Percentiles rank a stretch among this genome's conserved stretches.
These are phyloP conservation scores for Alosa sapidissima DNA, from an alignment of 2,797 vertebrate genomes.

Conservation along the genomic window DNA sequence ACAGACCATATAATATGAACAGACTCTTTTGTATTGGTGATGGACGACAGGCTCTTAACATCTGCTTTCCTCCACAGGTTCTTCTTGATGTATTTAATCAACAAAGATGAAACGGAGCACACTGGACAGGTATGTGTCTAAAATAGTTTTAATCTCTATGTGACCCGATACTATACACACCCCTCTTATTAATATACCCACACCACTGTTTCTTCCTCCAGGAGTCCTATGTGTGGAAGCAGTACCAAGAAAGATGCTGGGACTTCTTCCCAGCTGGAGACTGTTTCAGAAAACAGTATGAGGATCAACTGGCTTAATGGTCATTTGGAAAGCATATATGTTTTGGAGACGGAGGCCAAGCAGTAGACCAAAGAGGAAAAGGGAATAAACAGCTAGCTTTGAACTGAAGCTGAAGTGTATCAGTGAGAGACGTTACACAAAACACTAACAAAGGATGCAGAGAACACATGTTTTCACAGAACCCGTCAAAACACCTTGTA, in stretches of 20 bases:
- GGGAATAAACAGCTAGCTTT: slow-evolving; percentile 17
- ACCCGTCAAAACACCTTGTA: neutral
- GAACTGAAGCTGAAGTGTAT: neutral
- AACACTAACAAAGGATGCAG: neutral
- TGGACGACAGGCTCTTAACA: neutral
- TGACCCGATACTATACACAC: neutral
- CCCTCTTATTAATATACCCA: neutral
- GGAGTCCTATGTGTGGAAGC: slow-evolving; percentile 97
- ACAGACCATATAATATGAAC: neutral
- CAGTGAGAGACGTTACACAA: neutral
- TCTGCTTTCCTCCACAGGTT: slow-evolving; percentile 73
- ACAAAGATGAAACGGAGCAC: slow-evolving; percentile 94
- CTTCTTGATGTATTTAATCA: slow-evolving; percentile 96
- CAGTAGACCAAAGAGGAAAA: slow-evolving; percentile 10
- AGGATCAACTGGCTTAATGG: slow-evolving; percentile 86
- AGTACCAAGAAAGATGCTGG: slow-evolving; percentile 94
- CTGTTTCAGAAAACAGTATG: slow-evolving; percentile 94
- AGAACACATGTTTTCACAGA: neutral
- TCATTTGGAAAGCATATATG: neutral
- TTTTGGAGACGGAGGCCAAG: neutral
- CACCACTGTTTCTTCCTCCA: slow-evolving; percentile 48
- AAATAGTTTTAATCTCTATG: neutral
- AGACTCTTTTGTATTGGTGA: neutral
- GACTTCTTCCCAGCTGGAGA: slow-evolving; percentile 94
- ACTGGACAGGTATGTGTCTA: slow-evolving; percentile 85